Conservation (phyloP, 2,888 invertebrate genomes). For the Eurytoma californica region DNA sequence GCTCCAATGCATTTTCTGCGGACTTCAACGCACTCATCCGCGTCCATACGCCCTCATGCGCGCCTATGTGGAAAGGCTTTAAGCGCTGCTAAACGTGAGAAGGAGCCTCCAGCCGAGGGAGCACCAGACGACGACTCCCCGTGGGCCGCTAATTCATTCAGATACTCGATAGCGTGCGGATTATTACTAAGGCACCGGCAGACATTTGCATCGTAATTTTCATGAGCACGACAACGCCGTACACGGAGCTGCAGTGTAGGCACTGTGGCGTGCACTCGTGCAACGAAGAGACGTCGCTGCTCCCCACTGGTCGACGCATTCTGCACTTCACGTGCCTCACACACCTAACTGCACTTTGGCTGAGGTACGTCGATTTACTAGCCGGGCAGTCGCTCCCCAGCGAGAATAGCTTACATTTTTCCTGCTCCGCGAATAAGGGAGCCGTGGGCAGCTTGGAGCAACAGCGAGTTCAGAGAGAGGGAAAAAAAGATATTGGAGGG, state of each 20-base stretch:
- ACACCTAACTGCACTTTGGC: no score
- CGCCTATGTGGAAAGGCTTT: slow-evolving; percentile 26
- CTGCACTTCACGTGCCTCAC: no score
- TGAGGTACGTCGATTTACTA: background rate
- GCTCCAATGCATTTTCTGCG: no score
- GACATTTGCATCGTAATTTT: slow-evolving; percentile 44
- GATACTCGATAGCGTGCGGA: slow-evolving; percentile 4
- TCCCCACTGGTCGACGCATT: no score
- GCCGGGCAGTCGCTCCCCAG: background rate
- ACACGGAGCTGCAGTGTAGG: slow-evolving; percentile 2
- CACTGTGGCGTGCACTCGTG: no score
- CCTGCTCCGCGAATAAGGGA: no score
- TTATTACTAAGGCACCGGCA: slow-evolving; percentile 34
- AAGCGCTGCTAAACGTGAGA: background rate
- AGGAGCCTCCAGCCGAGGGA: background rate
- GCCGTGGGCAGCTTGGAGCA: no score
- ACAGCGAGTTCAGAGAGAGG: background rate
- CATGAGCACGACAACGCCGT: background rate
- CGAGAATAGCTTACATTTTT: no score
- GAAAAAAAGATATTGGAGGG: slow-evolving; percentile 18
- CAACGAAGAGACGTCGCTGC: no score
- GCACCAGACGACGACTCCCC: no score
- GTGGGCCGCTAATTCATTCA: slow-evolving; percentile 23
- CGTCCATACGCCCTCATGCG: no score
- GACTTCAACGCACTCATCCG: no score